Evolutionary conservation across 1,140 invertebrate species (phyloP).

Genomic region (Drosophila ambigua): DNA sequence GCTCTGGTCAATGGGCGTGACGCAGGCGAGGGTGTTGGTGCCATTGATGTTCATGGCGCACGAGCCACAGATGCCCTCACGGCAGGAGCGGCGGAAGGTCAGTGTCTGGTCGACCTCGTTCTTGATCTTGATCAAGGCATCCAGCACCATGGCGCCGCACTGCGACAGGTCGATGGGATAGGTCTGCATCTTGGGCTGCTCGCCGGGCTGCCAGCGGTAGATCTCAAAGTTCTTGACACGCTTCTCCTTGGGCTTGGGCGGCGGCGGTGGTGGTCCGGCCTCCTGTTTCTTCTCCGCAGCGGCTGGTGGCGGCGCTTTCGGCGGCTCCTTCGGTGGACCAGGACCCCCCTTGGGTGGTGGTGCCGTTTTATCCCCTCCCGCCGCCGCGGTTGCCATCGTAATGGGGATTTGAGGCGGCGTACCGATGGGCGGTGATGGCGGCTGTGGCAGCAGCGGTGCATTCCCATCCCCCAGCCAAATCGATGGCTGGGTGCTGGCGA

Average conservation of each 20-base stretch:
- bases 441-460: background rate
- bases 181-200: constrained; percentile 94
- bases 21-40: constrained; percentile 95
- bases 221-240: constrained; percentile 92
- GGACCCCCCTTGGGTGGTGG: too few relatives aligned
- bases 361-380: too few relatives aligned
- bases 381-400: too few relatives aligned
- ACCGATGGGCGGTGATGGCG: too few relatives aligned
- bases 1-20: constrained; percentile 42
- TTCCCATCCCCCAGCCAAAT: too few relatives aligned
- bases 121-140: constrained; percentile 98
- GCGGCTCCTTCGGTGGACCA: background rate
- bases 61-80: constrained; percentile 98
- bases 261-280: background rate
- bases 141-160: constrained; percentile 98
- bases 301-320: background rate
- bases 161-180: constrained; percentile 96
- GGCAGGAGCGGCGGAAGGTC: constrained; percentile 96
- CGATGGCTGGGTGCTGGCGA: too few relatives aligned
- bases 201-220: constrained; percentile 95
- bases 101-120: constrained; percentile 98
- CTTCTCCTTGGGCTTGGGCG: background rate
- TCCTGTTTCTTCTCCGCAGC: too few relatives aligned
- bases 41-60: constrained; percentile 99
- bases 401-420: too few relatives aligned